Percentiles rank a stretch among this genome's conserved stretches.
phyloP scores from a whole-genome alignment of 1,140 invertebrate genomes.

The Drusus annulatus region DNA sequence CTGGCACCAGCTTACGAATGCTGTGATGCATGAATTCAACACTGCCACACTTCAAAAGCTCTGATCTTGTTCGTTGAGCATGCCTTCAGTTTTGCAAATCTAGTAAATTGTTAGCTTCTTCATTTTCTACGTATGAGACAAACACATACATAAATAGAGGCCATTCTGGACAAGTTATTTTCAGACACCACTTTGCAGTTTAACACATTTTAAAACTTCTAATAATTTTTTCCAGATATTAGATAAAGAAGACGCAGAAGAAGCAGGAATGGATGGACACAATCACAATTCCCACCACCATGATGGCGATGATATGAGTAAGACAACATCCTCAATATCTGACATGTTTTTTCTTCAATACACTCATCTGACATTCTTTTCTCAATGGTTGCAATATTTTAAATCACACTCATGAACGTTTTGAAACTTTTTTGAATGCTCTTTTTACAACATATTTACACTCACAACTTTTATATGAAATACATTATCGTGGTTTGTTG shows the following conservation, averaged over 20 bases:
- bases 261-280: constrained; percentile 66
- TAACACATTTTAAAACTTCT: too few species aligned
- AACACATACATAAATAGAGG: too few species aligned
- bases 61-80: too few species aligned
- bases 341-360: not conserved
- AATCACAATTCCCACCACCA: constrained; percentile 63
- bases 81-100: too few species aligned
- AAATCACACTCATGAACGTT: constrained; percentile 6
- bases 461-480: too few species aligned
- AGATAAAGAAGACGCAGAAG: constrained; percentile 70
- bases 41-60: too few species aligned
- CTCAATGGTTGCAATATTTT: constrained; percentile 11
- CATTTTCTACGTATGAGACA: too few species aligned
- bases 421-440: constrained; percentile 18
- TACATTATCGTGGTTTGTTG: not conserved
- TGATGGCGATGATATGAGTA: constrained; percentile 56
- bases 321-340: not conserved
- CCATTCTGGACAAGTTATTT: too few species aligned
- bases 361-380: not conserved
- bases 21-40: too few species aligned
- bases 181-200: too few species aligned
- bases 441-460: not conserved
- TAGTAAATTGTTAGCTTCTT: too few species aligned
- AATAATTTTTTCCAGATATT: constrained; percentile 62
- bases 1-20: too few species aligned